Evolutionary conservation across 2,797 vertebrate species (phyloP), one percentile per base, ranked within the genome.

Genomic region (Xiphophorus birchmanni): DNA sequence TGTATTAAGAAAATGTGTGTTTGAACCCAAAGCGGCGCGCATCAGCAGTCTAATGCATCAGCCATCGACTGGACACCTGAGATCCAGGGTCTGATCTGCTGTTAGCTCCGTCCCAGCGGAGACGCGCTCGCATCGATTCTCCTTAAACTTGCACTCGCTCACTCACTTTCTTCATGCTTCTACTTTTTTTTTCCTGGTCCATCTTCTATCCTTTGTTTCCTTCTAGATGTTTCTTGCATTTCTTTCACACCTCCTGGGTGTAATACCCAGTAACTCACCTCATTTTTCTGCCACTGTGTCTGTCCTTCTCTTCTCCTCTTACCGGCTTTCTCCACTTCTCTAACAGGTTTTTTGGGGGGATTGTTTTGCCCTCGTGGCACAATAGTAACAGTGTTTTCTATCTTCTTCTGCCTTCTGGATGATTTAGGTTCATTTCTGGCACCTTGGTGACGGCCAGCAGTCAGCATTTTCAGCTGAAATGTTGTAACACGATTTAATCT

Each of bases 1-100:
- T 96, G 95, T 96, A 96, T 96, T 95, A 96, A 96, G 95, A 96
- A 96, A 96, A 95, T 95, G 96, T 95, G 95, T 96, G 95, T 96
- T 96, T 96, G 95, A 96, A 96, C 94, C 95, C 95, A 95, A 95
- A 96, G 95, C 92, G 69, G 93, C 67, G 88, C 84, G 90, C 91
- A 94, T 94, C 93, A 92, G 94, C 92, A 89, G 93, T 88, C 95
- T 96, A 96, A 96, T 96, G 95, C 96, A 96, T 95, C 95, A 96
- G 95, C 95, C 95, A 96, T 96, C 92, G 95, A 96, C 96, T 95
- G 94, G 96, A 96, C 94, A 96, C 95, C 93, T 94, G 95, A 96
- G 96, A 94, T 85, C 87, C 76, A 84, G 67, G 79, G 54, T 87
- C 88, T 88, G 86, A 90, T 85, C 87, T 81, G 87, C 92, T 92